Conservation (phyloP, 2,888 invertebrate species). For the Coelinius sp. region DNA sequence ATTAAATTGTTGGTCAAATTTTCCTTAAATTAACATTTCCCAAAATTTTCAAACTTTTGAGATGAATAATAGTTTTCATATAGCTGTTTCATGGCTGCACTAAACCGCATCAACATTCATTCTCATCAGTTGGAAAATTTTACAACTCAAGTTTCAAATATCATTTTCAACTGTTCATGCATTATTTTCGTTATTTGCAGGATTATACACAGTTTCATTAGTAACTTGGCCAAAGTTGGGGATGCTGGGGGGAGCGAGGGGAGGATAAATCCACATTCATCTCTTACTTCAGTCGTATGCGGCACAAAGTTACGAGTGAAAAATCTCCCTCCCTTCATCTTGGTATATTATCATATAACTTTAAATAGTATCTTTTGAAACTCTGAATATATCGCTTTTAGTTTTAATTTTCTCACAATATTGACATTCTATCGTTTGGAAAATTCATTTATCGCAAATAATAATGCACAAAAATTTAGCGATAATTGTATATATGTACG, state of each 20-base stretch:
- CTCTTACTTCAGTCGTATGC: not conserved
- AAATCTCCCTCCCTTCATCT: not conserved
- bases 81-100: not conserved
- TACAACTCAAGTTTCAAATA: slow-evolving; percentile 8
- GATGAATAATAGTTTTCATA: not conserved
- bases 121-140: not conserved
- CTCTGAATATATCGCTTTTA: not conserved
- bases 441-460: not conserved
- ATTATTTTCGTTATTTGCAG: not conserved
- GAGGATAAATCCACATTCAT: not conserved
- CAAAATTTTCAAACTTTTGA: not conserved
- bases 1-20: not conserved
- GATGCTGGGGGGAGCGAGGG: not conserved
- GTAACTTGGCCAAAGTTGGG: not conserved
- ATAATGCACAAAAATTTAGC: slow-evolving; percentile 1
- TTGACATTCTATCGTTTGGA: not conserved
- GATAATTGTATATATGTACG: not conserved
- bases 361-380: not conserved
- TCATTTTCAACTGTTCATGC: not conserved
- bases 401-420: not conserved
- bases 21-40: no score
- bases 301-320: not conserved
- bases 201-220: slow-evolving; percentile 10
- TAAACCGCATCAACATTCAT: not conserved
- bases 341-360: not conserved